Percentiles rank a stretch among this genome's conserved stretches.
Conservation (phyloP, 37 sponge, comb jelly and placozoan genomes). For the Halichondria panicea region DNA sequence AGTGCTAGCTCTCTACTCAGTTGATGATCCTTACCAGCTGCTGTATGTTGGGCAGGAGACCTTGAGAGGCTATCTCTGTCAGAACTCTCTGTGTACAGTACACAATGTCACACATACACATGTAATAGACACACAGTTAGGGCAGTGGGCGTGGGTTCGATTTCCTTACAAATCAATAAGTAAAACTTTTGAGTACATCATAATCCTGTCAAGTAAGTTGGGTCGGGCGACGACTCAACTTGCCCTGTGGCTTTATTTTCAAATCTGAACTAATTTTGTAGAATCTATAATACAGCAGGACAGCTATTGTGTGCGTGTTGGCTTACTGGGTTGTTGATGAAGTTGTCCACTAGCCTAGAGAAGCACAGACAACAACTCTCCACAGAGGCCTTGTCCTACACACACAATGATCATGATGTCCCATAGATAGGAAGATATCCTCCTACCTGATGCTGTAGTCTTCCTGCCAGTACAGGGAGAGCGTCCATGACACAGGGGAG, state of each 20-base stretch:
- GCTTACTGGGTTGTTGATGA: slow-evolving; percentile 44
- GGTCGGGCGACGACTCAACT: too few relatives aligned
- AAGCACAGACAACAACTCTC: slow-evolving; percentile 88
- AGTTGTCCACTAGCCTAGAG: slow-evolving; percentile 76
- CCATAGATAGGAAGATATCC: background rate
- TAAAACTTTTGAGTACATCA: too few relatives aligned
- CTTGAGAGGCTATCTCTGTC: slow-evolving; percentile 61
- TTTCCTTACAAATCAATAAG: too few relatives aligned
- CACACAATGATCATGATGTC: background rate
- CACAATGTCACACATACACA: too few relatives aligned
- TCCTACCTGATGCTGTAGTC: slow-evolving; percentile 83
- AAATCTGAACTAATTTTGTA: background rate
- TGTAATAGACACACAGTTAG: too few relatives aligned
- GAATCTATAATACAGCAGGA: background rate
- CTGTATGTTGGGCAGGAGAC: slow-evolving; percentile 73
- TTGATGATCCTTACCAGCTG: slow-evolving; percentile 72
- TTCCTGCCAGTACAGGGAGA: slow-evolving; percentile 66
- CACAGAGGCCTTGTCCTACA: slow-evolving; percentile 90
- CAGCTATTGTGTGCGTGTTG: background rate
- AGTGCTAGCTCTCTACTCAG: too few relatives aligned
- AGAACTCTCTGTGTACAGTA: slow-evolving; percentile 74
- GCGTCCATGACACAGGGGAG: slow-evolving; percentile 72
- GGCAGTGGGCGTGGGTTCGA: too few relatives aligned
- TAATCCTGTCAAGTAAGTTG: background rate
- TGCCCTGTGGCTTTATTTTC: too few relatives aligned